Base-by-base conservation (phyloP, 2,113 vertebrate species). In the Neolamprologus caudopunctatus region DNA sequence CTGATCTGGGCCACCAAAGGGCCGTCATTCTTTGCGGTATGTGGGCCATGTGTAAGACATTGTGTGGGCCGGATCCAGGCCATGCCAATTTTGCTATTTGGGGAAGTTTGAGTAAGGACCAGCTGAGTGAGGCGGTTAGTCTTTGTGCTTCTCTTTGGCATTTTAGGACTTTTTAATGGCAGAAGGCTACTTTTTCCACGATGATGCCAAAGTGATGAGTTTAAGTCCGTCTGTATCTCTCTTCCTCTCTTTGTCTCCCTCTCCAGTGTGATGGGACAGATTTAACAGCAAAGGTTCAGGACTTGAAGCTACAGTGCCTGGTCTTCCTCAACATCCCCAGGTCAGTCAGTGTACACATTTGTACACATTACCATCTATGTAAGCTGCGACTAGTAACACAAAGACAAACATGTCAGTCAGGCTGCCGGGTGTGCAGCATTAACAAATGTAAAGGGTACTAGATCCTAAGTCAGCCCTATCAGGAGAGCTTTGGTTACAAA, bases 281-380 rank as follows among this genome's bases (percentile, higher is more conserved):
- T 95, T 87, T 99, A 89, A 99, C 98, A 10, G 96, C 98, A 51
- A 99, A 99, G 94, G 98, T 99, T 73, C 98, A 99, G 93, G 98
- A 99, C 86, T 94, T 98, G 88, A 99, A 98, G 90, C 97, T 98
- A 33, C 98, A 98, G 94, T 99, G 98, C 90, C 94, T 99, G 47
- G 98, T 99, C 87, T 99, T 99, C 93, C 97, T 99, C 88, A 99
- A 99, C 94, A 99, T 99, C 91, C 98, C 98, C 93, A 97, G 98
- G 98, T 98, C 58, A 96, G 68, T 47, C 68, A 7, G 95, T 26
- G 14, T 26, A 35, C 61, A 66, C 61, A n/a, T 35, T 26, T 45
- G 9, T 71, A 42, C 66, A 71, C 66, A 42, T 4, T 47, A 17
- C 68, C 21, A 17, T 26, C 68, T 75, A 28, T 28, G 24, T 28